Evolutionary conservation across 2,888 invertebrate genomes (phyloP).

Genomic region (Tenthredo livida): DNA sequence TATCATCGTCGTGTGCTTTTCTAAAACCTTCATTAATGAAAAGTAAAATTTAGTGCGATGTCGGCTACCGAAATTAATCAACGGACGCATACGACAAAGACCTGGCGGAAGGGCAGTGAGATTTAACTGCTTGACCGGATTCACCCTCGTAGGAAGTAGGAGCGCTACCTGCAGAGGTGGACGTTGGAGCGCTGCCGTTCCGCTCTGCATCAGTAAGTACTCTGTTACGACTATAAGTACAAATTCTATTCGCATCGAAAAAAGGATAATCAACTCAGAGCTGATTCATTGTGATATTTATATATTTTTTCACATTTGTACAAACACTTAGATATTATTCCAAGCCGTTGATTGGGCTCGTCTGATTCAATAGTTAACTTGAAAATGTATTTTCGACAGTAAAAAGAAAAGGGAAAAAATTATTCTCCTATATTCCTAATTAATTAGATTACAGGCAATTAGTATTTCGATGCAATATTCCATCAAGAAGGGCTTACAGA

Average conservation of each 20-base stretch:
- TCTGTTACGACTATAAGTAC: background rate
- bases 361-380: background rate
- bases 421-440: background rate
- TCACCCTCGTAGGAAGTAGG: slow-evolving; percentile 84
- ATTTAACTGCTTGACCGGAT: slow-evolving; percentile 82
- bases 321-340: no score
- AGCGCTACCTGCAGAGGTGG: slow-evolving; percentile 86
- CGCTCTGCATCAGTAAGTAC: slow-evolving; percentile 89
- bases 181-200: slow-evolving; percentile 85
- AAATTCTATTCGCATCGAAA: background rate
- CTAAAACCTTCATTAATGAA: background rate
- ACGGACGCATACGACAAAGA: slow-evolving; percentile 79
- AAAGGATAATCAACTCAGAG: background rate
- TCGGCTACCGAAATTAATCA: slow-evolving; percentile 74
- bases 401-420: background rate
- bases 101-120: slow-evolving; percentile 81
- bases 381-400: background rate
- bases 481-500: no score
- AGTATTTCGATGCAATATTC: no score
- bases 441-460: background rate
- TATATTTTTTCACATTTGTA: no score
- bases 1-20: background rate
- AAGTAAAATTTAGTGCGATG: slow-evolving; percentile 71
- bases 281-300: background rate
- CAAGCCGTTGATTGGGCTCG: background rate